Conservation (phyloP, 2,113 vertebrate genomes). For the Phycodurus eques region DNA sequence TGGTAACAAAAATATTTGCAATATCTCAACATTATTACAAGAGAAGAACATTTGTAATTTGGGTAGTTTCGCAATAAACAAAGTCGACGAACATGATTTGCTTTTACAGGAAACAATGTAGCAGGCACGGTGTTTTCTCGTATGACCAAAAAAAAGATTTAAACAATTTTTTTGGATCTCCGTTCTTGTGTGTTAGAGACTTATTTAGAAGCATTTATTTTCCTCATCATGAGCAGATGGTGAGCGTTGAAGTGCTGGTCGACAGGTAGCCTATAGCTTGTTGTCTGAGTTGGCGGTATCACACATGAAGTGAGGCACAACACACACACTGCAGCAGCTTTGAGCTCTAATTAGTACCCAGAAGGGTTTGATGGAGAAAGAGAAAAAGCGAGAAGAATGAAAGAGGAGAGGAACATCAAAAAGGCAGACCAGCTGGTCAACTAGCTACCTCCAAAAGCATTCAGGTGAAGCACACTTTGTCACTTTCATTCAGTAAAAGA, state of each 20-base stretch:
- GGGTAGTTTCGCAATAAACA: too few species aligned
- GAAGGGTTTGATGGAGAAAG: constrained; percentile 80
- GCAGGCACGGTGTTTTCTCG: too few species aligned
- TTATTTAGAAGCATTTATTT: constrained; percentile 80
- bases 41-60: too few species aligned
- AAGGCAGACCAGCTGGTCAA: constrained; percentile 61
- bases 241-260: constrained; percentile 85
- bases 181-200: constrained; percentile 51
- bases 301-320: constrained; percentile 69
- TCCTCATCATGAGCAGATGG: constrained; percentile 88
- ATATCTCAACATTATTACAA: too few species aligned
- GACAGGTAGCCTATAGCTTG: constrained; percentile 91
- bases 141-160: background rate
- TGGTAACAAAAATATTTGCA: too few species aligned
- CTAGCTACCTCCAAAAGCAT: constrained; percentile 45
- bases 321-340: constrained; percentile 84
- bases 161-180: constrained; percentile 47
- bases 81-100: too few species aligned
- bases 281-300: constrained; percentile 81
- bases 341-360: constrained; percentile 93
- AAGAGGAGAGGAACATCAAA: constrained; percentile 61
- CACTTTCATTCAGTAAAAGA: constrained; percentile 33
- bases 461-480: constrained; percentile 20
- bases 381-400: constrained; percentile 39
- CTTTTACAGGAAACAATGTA: too few species aligned